phyloP scores from a whole-genome alignment of 2,113 vertebrate genomes.

The Gnathonemus echidnorhynchus region DNA sequence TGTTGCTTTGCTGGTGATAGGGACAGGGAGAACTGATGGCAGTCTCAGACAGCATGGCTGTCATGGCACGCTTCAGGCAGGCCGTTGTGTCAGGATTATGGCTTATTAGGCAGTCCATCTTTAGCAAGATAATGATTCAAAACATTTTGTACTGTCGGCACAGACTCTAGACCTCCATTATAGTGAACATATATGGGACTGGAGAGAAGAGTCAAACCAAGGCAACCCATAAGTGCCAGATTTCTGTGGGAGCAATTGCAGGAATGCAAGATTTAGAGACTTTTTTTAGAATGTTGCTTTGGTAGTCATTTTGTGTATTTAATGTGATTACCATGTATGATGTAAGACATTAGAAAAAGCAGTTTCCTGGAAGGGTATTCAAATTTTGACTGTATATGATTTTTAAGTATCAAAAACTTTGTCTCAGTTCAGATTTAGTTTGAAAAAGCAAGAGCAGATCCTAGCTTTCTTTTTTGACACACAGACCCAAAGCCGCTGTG shows the following conservation, averaged over 20 bases:
- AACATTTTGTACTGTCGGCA: not conserved
- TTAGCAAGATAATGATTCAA: not conserved
- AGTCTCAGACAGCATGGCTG: not conserved
- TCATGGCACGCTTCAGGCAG: not conserved
- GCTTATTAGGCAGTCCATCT: not conserved
- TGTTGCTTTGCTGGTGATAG: not conserved
- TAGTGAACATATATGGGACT: not conserved
- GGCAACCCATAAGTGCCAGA: not conserved
- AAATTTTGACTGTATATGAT: not conserved
- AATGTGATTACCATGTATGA: not conserved
- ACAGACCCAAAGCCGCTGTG: constrained; percentile 42
- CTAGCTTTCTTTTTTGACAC: not conserved
- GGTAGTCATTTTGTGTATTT: not conserved
- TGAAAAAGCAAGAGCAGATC: not conserved
- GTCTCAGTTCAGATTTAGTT: not conserved
- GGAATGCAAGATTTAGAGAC: not conserved
- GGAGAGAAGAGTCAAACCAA: not conserved
- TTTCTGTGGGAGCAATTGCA: not conserved
- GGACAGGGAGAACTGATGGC: not conserved
- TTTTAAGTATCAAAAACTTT: not conserved
- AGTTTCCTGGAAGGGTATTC: not conserved
- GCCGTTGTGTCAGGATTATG: not conserved
- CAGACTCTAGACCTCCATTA: not conserved
- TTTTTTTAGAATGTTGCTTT: not conserved
- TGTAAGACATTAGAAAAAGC: not conserved